Conservation (phyloP, 1,140 invertebrate genomes). For the Achroia grisella region DNA sequence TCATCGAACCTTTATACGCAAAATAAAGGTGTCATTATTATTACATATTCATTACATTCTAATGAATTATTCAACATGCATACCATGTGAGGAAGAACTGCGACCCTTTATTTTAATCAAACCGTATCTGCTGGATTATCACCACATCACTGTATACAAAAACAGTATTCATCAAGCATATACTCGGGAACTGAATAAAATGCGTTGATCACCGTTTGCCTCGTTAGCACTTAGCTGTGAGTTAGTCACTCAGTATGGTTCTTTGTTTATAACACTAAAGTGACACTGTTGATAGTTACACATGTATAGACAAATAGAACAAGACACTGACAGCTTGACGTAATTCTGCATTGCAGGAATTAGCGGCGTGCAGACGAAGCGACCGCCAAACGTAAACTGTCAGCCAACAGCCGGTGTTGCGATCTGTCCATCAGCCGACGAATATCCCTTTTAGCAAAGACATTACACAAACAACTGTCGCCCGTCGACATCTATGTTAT, state of each 20-base stretch:
- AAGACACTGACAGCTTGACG: not conserved
- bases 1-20: too few relatives aligned
- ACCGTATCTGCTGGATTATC: too few relatives aligned
- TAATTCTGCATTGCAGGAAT: constrained; percentile 1
- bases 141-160: too few relatives aligned
- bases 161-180: too few relatives aligned
- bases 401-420: constrained; percentile 16
- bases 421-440: constrained; percentile 25
- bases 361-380: constrained; percentile 30
- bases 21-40: too few relatives aligned
- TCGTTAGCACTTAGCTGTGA: constrained; percentile 34
- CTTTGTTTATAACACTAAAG: constrained; percentile 48
- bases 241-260: constrained; percentile 9
- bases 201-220: not conserved
- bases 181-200: too few relatives aligned
- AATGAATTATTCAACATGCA: too few relatives aligned
- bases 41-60: too few relatives aligned
- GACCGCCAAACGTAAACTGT: constrained; percentile 42
- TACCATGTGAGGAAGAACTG: too few relatives aligned
- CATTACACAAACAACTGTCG: constrained; percentile 39
- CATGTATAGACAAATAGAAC: not conserved
- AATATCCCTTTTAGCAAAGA: constrained; percentile 47
- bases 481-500: constrained; percentile 22
- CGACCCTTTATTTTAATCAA: too few relatives aligned
- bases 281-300: constrained; percentile 12